Percentiles rank a stretch among this genome's conserved stretches.
These are phyloP conservation scores for Hydropsyche tenuis DNA, from an alignment of 1,140 invertebrate species.

Conservation along the genomic window DNA sequence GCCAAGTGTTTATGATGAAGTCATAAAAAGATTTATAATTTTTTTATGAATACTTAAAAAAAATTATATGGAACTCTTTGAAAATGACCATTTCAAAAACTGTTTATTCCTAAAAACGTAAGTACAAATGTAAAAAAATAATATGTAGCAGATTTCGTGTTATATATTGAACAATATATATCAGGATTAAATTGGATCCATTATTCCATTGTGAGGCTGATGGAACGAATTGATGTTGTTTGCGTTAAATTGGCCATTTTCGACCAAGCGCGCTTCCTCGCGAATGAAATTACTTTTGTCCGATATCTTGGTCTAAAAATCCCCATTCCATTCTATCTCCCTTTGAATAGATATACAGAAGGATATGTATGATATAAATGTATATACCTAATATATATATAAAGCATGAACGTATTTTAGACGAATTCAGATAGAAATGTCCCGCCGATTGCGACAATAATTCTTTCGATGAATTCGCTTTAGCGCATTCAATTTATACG, in stretches of 20 bases:
- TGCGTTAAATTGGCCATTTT: constrained; percentile 28
- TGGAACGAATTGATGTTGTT: constrained; percentile 28
- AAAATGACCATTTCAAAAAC: no score
- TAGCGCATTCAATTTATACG: background rate
- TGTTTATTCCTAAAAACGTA: no score
- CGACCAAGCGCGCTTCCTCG: constrained; percentile 16
- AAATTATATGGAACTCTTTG: no score
- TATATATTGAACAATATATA: no score
- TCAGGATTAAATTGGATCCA: constrained; percentile 21
- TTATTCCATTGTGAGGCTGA: constrained; percentile 28
- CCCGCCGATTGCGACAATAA: constrained; percentile 3
- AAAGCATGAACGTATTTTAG: constrained; percentile 4
- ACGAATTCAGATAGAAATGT: constrained; percentile 14
- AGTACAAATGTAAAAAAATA: no score
- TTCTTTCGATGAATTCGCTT: constrained; percentile 3
- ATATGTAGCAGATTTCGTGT: no score
- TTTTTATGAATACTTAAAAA: no score
- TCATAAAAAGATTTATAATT: no score
- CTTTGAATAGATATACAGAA: no score
- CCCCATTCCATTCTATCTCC: background rate
- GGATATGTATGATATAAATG: no score
- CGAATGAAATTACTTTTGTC: constrained; percentile 25
- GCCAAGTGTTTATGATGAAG: no score
- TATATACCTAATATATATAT: no score
- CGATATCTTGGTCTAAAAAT: constrained; percentile 27